Base-by-base conservation (phyloP, 1,140 invertebrate genomes). In the Ips typographus region DNA sequence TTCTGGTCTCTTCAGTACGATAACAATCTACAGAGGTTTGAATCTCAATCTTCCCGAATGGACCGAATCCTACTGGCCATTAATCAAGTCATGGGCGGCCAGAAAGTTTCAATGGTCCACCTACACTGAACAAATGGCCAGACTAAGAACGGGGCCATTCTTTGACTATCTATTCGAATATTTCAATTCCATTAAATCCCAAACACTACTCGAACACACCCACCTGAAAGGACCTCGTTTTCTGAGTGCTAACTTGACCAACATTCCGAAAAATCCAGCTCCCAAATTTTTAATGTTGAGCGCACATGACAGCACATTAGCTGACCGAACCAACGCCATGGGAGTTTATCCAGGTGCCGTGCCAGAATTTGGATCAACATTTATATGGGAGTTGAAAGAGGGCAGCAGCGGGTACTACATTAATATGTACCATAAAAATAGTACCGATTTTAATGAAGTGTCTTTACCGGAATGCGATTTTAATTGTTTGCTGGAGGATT, bases 281-380 rank as follows among this genome's bases (percentile, higher is more conserved):
- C 70, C 82, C 85, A 75, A 73, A 56, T 72, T 75, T 43, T 55
- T 71, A 51, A 70, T 73, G 68, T 38, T 73, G 5, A 73, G 72
- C 37, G 74, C 70, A 40, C 94, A 96, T 79, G 94, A 96, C 78
- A 88, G 88, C 2, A 95, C 91, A 0, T 76, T 96, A 5, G 88
- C 89, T 1, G 90, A 88, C 73, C 73, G 94, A 39, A 82, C 95
- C 2, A 88, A 88, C 77, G 83, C 88, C 0, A 78, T 95, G 8
- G 84, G 86, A 5, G 71, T 94, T 5, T 95, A 88, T 77, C 85
- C 94, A 63, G 81, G 82, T 2, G 87, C 90, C 57, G 86, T 85
- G 70, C 93, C 94, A 1, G 86, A 86, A 1, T 95, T 92, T 74
- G 81, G 87, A 5, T 83, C 91, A 3, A 84, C 86, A 22, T 79